A percentile compares a stretch with the other conserved stretches of the same genome.
Conservation (phyloP, 1,140 invertebrate genomes). For the Drosophila ananassae region DNA sequence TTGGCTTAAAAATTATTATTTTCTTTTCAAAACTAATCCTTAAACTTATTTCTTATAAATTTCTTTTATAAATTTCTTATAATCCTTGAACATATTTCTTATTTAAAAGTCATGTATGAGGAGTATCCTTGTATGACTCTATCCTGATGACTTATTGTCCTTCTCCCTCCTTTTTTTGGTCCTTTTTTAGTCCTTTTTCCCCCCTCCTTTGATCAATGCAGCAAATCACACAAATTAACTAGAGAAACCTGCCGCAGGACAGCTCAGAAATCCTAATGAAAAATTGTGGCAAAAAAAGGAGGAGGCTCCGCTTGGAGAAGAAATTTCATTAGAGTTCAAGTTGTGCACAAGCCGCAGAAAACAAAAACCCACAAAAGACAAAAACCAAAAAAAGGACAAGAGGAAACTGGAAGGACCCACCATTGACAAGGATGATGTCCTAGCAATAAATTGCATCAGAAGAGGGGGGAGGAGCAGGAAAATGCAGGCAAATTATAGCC, state of each 20-base stretch:
- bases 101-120: too few species aligned
- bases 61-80: too few species aligned
- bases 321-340: constrained; percentile 53
- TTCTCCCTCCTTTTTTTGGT: background rate
- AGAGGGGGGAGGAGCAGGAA: constrained; percentile 12
- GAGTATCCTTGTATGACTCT: background rate
- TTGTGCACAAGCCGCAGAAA: constrained; percentile 48
- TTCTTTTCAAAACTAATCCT: too few species aligned
- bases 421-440: constrained; percentile 49
- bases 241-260: constrained; percentile 76
- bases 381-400: constrained; percentile 1
- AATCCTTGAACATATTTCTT: too few species aligned
- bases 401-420: background rate
- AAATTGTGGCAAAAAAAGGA: constrained; percentile 42
- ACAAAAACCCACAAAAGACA: constrained; percentile 28
- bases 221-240: constrained; percentile 80
- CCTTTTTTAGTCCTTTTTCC: background rate
- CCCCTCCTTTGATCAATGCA: constrained; percentile 44
- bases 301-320: constrained; percentile 13
- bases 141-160: constrained; percentile 23
- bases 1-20: too few species aligned
- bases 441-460: constrained; percentile 68
- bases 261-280: constrained; percentile 67
- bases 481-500: constrained; percentile 75
- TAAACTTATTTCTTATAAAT: too few species aligned